phyloP scores from a whole-genome alignment of 2,797 vertebrate genomes.

The Margarornis squamiger region DNA sequence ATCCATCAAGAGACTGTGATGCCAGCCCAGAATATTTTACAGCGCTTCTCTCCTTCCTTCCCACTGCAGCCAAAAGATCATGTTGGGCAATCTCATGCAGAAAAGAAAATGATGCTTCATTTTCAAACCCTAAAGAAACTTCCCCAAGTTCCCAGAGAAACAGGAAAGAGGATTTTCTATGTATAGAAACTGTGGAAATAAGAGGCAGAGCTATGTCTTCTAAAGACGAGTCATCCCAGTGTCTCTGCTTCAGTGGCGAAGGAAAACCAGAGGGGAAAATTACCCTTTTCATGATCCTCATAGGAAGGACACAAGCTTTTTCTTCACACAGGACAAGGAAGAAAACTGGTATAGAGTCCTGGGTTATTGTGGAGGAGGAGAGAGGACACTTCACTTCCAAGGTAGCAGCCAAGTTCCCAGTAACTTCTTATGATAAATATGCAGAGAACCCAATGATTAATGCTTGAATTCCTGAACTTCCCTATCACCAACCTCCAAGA shows the following conservation, averaged over 20 bases:
- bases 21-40: background rate
- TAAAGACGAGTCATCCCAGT: background rate
- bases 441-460: background rate
- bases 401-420: background rate
- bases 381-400: background rate
- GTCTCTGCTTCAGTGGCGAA: background rate
- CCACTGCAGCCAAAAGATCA: background rate
- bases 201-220: background rate
- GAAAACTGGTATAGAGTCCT: background rate
- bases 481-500: background rate
- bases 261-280: background rate
- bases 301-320: background rate
- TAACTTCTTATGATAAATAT: background rate
- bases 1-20: background rate
- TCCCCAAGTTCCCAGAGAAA: background rate
- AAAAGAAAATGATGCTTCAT: background rate
- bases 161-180: background rate
- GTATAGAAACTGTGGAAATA: background rate
- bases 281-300: background rate
- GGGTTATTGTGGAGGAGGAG: background rate
- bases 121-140: background rate
- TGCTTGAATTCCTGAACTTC: background rate
- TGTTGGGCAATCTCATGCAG: background rate
- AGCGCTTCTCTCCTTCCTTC: background rate
- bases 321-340: background rate